Evolutionary conservation across 2,888 invertebrate genomes (phyloP), one percentile per base, ranked within the genome.

Genomic region (Cataglyphis rosenhaueri): DNA sequence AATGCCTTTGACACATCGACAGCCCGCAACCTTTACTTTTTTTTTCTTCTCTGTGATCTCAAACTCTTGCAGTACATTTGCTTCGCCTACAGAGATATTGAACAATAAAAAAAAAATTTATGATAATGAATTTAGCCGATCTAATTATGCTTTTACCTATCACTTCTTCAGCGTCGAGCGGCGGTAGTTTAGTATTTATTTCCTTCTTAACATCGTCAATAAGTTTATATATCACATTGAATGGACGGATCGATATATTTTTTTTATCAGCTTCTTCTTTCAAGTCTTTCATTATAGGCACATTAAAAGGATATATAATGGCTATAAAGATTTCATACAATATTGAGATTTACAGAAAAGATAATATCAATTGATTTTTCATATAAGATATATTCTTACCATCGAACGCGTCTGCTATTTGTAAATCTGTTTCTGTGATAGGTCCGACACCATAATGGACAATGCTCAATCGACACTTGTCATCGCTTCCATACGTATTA

Each of bases 161-260:
- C 48, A 97, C 88, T 91, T 98, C 97, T 93, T 99, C 98, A 12
- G 96, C 96, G 88, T 97, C 96, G 66, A 96, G 93, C 38, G 95
- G 93, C 0, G 98, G 98, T 91, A 99, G 95, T 91, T 96, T 95
- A 0, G 94, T 94, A 90, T 96, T 97, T 75, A 99, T 96, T 94
- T 98, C 97, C 66, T 96, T 95, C 92, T 97, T 98, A 0, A 99
- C 94, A 92, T 98, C 97, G 91, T 99, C 99, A 21, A 99, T 96
- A 84, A 99, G 95, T 87, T 97, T 97, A 95, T 99, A 99, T 90
- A 99, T 99, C 41, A 99, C 97, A 94, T 99, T 99, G 94, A 97
- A 97, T 62, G 96, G 94, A 91, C 96, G 96, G 48, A 99, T 95
- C 0, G 94, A 84, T 4, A 99, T 95, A 25, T 85, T 57, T 25